Evolutionary conservation across 2,888 invertebrate species (phyloP), one percentile per base, ranked within the genome.

Genomic region (Ypsolopha scabrella): DNA sequence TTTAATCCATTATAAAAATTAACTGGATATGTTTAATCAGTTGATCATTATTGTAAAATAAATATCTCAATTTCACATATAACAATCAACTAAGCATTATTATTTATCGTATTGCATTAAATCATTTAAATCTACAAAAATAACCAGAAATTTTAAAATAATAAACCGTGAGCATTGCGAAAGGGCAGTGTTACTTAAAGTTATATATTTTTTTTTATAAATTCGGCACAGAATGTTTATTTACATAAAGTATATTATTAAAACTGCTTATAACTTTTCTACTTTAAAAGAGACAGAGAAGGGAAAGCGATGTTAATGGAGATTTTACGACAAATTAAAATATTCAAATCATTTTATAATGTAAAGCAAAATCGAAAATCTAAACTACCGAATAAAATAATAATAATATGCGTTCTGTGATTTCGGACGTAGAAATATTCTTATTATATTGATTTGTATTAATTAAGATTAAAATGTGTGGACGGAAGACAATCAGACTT

Each of bases 401-500:
- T 24, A 24, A 3, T 24, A 2, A 24, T 24, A 24, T 24, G n/a
- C n/a, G n/a, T n/a, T n/a, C n/a, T 24, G 24, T 24, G 24, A 24
- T 24, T 24, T 24, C 24, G 24, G 24, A 24, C 9, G 2, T 10
- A 2, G 9, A 10, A n/a, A 54, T 10, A 39, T 39, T 39, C 2
- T n/a, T 3, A 10, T 39, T 10, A 39, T 10, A 39, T n/a, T 54
- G 52, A 47, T 47, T 52, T 51, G 6, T 43, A 33, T 48, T 33
- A n/a, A 10, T 46, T 8, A 46, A 39, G n/a, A 39, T 51, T 39
- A 54, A 43, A 10, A 11, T 13, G 4, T 46, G 41, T 50, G 52
- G 58, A 58, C 58, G 60, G 61, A 62, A 62, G 58, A 60, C 62
- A 58, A 53, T 61, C 60, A 62, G 60, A 58, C 61, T 60, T 58